phyloP scores from a whole-genome alignment of 1,140 invertebrate genomes.

The Goniozus legneri region DNA sequence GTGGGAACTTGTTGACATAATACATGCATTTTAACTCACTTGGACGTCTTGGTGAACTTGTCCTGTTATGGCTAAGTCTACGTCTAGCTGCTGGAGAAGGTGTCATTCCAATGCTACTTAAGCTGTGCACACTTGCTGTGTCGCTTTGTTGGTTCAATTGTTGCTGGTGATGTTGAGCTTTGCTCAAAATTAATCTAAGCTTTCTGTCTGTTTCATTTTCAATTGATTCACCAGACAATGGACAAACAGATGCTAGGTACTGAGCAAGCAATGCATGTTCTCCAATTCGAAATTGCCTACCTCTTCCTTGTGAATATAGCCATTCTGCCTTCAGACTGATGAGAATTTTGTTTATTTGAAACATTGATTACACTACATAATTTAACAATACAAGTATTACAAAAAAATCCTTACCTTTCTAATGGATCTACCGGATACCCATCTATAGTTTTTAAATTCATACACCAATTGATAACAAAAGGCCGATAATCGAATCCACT shows the following conservation, averaged over 20 bases:
- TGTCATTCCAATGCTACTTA: constrained; percentile 49
- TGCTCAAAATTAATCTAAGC: constrained; percentile 77
- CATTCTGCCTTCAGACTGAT: constrained; percentile 88
- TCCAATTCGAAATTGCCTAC: constrained; percentile 79
- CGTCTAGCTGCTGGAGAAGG: constrained; percentile 47
- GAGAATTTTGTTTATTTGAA: constrained; percentile 14
- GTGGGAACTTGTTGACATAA: no score
- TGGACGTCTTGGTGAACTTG: constrained; percentile 61
- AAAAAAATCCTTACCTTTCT: constrained; percentile 67
- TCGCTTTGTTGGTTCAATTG: constrained; percentile 69
- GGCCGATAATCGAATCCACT: constrained; percentile 89
- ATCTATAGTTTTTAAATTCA: constrained; percentile 82
- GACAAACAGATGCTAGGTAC: constrained; percentile 77
- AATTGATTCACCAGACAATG: constrained; percentile 68
- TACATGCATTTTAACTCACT: constrained; percentile 53
- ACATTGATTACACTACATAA: no score
- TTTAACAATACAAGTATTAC: not conserved
- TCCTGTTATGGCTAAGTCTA: constrained; percentile 43
- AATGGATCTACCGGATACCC: constrained; percentile 84
- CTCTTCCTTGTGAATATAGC: constrained; percentile 89
- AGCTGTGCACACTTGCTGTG: constrained; percentile 46
- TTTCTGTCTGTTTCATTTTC: constrained; percentile 85
- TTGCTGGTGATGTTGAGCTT: constrained; percentile 86
- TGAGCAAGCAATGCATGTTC: constrained; percentile 79
- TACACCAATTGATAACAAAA: constrained; percentile 90